Evolutionary conservation across 2,113 vertebrate species (phyloP), one percentile per base, ranked within the genome.

Genomic region (Malaclemys terrapin): DNA sequence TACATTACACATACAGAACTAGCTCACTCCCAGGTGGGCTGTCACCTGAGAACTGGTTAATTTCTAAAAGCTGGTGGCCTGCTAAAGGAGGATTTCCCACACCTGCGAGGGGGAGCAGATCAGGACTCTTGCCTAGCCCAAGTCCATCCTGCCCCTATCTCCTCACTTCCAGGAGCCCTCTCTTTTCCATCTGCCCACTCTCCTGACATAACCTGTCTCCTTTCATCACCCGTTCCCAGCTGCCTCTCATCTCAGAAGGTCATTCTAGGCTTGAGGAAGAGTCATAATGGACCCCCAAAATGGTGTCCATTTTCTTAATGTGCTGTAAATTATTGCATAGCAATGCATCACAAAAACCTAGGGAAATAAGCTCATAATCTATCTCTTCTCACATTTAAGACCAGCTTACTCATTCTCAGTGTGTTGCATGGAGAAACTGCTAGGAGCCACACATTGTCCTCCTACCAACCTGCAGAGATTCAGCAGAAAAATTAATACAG

Each of bases 291-390:
- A 50, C 65, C 83, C 65, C 53, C 85, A 54, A 87, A 94, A 57
- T 1, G 0, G 42, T 79, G 0, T 0, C 35, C 75, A 12, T 65
- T 65, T 35, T 65, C 59, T 65, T 35, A 31, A 35, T 17, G 31
- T 17, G 59, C 31, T 65, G 7, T 65, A 65, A 65, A 65, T 65
- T 65, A 14, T 35, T 65, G 13, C 59, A 65, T 8, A 14, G 59
- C 13, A 35, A 65, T 29, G 57, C 25, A 14, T 35, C 59, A 65
- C 29, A 31, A 62, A 62, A 62, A 62, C 10, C 29, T 13, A 31
- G 29, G 10, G 59, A 31, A 31, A 62, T 62, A 13, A 31, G 59
- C 59, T 62, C 59, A 62, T 62, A 3, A 62, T 62, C 27, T 56
- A 17, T 31, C 13, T 65, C 29, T 16, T 35, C 59, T 35, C 31